Base-by-base conservation (phyloP, 2,113 vertebrate genomes). In the Natator depressus region DNA sequence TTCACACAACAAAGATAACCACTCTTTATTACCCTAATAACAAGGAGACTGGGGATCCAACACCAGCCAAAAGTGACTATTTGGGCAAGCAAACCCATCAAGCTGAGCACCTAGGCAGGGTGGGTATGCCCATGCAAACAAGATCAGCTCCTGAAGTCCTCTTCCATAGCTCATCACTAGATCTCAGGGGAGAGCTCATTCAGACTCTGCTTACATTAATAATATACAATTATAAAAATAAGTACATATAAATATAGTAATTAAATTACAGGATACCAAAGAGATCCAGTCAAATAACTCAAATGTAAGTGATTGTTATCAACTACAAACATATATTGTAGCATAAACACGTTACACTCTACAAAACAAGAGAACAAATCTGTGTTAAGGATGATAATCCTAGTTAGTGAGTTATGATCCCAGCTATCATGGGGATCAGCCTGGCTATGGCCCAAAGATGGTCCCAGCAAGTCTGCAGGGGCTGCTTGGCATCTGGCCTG, bases 401-500 rank as follows among this genome's bases (percentile, higher is more conserved):
- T 87, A 13, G 22, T 24, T 10, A 79, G 31, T 38, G 10, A 81
- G 42, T 53, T 91, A 76, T 0, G 22, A 83, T 79, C 65, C 82
- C 50, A 80, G 88, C 38, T 83, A 50, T 7, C 0, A 0, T 47
- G 46, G 65, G 91, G 13, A 42, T n/a, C 53, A 42, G 72, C 0
- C 53, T 78, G 42, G 82, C 29, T 46, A 6, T 1, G 10, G 80
- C 0, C 1, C 85, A 87, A 38, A 46, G 86, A 55, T 50, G 84
- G 82, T 80, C 75, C 79, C 95, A 94, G 79, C 51, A 46, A 78
- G 50, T n/a, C 86, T 81, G 75, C 9, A 91, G 88, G 35, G 84
- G 75, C 35, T 51, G 84, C 65, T 59, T 90, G 92, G 92, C 92
- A 92, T 59, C 54, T 87, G 57, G 86, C 84, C 86, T 91, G 84